These are phyloP conservation scores for Drosophila merina DNA, from an alignment of 2,888 invertebrate species.

Conservation along the genomic window DNA sequence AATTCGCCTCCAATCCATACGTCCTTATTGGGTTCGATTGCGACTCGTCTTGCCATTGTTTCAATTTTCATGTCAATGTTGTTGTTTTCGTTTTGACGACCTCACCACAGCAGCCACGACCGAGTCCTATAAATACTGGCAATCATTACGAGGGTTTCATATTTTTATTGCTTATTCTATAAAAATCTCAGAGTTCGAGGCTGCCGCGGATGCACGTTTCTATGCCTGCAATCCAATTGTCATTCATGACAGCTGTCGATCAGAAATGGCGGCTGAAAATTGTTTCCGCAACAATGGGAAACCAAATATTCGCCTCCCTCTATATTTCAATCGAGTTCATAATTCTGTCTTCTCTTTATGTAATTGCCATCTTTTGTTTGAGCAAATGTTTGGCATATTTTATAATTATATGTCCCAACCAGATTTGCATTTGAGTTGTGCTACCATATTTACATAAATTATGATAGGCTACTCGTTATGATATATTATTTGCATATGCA, in stretches of 20 bases:
- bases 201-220: conserved; percentile 2
- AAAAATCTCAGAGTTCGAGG: conserved; percentile 37
- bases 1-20: background rate
- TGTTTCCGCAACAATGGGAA: conserved; percentile 36
- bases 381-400: conserved; percentile 66
- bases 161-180: conserved; percentile 76
- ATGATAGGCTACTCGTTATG: conserved; percentile 20
- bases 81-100: conserved; percentile 76
- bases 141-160: conserved; percentile 56
- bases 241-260: conserved; percentile 82
- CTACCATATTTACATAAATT: conserved; percentile 37
- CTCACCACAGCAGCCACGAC: conserved; percentile 44
- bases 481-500: conserved; percentile 18
- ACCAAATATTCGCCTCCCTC: conserved; percentile 3
- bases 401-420: too few relatives aligned
- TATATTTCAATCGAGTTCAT: conserved; percentile 59
- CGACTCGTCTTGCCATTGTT: conserved; percentile 64
- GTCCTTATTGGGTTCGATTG: conserved; percentile 34
- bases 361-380: conserved; percentile 73
- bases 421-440: conserved; percentile 13
- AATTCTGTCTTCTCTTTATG: conserved; percentile 24
- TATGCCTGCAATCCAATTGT: conserved; percentile 70
- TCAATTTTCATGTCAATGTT: conserved; percentile 69
- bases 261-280: conserved; percentile 75
- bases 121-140: conserved; percentile 58